phyloP scores from a whole-genome alignment of 2,888 invertebrate genomes.

The Amitus sp. region DNA sequence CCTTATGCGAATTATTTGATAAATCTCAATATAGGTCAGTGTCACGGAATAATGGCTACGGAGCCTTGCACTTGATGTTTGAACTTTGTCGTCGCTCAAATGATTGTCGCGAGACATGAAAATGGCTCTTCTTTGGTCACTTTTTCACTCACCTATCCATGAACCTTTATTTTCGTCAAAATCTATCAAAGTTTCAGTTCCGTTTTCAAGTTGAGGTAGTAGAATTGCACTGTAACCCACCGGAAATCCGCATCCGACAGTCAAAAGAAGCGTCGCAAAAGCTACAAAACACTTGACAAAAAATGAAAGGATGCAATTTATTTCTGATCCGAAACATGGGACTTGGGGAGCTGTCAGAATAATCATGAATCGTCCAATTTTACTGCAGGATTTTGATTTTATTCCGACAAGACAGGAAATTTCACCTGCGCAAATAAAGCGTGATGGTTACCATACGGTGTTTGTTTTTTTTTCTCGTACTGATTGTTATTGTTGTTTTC shows the following conservation, averaged over 20 bases:
- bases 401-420: slow-evolving; percentile 12
- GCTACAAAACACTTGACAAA: slow-evolving; percentile 74
- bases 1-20: slow-evolving; percentile 26
- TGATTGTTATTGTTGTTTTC: slow-evolving; percentile 48
- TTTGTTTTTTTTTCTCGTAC: slow-evolving; percentile 19
- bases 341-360: too few species aligned
- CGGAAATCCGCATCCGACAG: slow-evolving; percentile 82
- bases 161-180: slow-evolving; percentile 80
- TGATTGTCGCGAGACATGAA: not conserved
- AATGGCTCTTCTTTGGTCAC: too few species aligned
- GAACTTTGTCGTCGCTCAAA: slow-evolving; percentile 40
- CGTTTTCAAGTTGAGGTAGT: slow-evolving; percentile 75
- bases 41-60: slow-evolving; percentile 14
- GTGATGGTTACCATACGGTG: slow-evolving; percentile 47
- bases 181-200: slow-evolving; percentile 72
- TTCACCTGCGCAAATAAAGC: slow-evolving; percentile 56
- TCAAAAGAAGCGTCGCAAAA: slow-evolving; percentile 75
- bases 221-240: slow-evolving; percentile 82
- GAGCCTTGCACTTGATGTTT: slow-evolving; percentile 42
- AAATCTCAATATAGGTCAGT: slow-evolving; percentile 37
- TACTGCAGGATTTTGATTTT: too few species aligned
- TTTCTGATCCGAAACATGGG: too few species aligned
- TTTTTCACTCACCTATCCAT: slow-evolving; percentile 74
- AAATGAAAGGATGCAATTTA: not conserved
- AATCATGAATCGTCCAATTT: too few species aligned